These are phyloP conservation scores for Odocoileus virginianus DNA, from an alignment of 2,113 vertebrate genomes.

Conservation along the genomic window DNA sequence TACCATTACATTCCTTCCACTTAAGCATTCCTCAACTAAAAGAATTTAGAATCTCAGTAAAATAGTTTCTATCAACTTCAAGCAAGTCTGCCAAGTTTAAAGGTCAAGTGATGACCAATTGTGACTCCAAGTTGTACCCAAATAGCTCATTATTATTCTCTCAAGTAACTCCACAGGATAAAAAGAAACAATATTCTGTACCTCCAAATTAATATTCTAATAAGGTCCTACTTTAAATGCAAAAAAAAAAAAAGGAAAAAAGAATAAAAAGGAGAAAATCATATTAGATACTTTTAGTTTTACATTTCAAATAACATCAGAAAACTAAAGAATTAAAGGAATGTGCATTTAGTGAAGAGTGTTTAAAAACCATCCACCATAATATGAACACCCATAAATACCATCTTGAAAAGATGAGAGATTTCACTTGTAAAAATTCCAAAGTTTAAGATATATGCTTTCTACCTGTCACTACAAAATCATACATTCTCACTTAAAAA, in stretches of 20 bases:
- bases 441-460: neutral
- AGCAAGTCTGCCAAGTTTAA: neutral
- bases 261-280: neutral
- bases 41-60: neutral
- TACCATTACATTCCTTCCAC: neutral
- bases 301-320: neutral
- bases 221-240: neutral
- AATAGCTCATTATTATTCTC: neutral
- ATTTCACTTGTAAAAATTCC: neutral
- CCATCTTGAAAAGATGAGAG: neutral
- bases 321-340: neutral
- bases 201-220: neutral
- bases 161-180: neutral
- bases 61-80: neutral
- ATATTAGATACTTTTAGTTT: neutral
- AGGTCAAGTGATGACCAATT: neutral
- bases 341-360: neutral
- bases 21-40: neutral
- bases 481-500: neutral
- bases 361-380: neutral
- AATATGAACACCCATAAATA: neutral
- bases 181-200: constrained; percentile 2
- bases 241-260: neutral
- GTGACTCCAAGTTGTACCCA: neutral
- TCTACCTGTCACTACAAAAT: neutral